Percentiles rank a stretch among this genome's conserved stretches.
phyloP scores from a whole-genome alignment of 37 sponge, comb jelly and placozoan genomes.

The Halichondria panicea region DNA sequence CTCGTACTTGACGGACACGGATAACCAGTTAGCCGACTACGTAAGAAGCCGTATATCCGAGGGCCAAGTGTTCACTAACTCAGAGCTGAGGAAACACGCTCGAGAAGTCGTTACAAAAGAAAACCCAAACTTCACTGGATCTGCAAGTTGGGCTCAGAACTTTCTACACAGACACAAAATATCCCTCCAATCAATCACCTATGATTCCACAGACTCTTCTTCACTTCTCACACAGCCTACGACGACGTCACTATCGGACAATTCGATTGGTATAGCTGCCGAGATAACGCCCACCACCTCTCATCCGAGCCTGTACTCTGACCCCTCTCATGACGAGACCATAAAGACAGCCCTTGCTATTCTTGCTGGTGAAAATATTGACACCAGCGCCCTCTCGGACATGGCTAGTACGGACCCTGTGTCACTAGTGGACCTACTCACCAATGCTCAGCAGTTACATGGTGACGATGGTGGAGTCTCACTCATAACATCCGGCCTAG shows the following conservation, averaged over 20 bases:
- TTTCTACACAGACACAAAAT: slow-evolving; percentile 72
- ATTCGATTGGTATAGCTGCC: slow-evolving; percentile 8
- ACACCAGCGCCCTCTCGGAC: slow-evolving; percentile 9
- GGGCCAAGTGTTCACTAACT: slow-evolving; percentile 54
- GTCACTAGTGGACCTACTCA: slow-evolving; percentile 51
- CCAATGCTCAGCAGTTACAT: slow-evolving; percentile 25
- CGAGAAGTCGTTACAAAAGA: slow-evolving; percentile 60
- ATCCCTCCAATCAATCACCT: slow-evolving; percentile 24
- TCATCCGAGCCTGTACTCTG: neutral
- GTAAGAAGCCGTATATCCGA: slow-evolving; percentile 43
- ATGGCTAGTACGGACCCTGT: slow-evolving; percentile 25
- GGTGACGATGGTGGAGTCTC: slow-evolving; percentile 25
- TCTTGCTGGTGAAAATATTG: slow-evolving; percentile 51
- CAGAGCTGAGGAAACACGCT: slow-evolving; percentile 71
- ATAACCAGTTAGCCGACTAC: slow-evolving; percentile 61
- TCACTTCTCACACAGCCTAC: neutral
- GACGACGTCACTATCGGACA: slow-evolving; percentile 10
- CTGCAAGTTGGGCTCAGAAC: slow-evolving; percentile 90
- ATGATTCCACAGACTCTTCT: neutral
- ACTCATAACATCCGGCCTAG: slow-evolving; percentile 25
- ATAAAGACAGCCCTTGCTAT: slow-evolving; percentile 59
- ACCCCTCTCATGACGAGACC: slow-evolving; percentile 36
- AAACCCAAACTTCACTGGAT: slow-evolving; percentile 76
- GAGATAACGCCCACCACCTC: slow-evolving; percentile 25
- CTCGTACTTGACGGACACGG: slow-evolving; percentile 67